Conservation (phyloP, 2,113 vertebrate species). For the Herpailurus yagouaroundi region DNA sequence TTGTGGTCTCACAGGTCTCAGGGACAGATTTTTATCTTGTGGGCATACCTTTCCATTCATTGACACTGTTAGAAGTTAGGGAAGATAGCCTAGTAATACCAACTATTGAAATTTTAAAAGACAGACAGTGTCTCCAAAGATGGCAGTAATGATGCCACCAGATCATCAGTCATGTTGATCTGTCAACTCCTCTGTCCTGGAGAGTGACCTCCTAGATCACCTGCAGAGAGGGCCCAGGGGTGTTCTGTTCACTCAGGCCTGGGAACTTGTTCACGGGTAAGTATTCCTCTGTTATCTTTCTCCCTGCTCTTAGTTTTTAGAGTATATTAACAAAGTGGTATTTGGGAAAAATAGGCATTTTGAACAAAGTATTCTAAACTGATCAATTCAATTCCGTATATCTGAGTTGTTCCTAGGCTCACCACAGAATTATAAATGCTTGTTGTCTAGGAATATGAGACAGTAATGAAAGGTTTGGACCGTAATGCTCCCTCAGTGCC, state of each 20-base stretch:
- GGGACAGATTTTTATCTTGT: not conserved
- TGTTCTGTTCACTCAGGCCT: not conserved
- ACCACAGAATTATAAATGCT: slow-evolving; percentile 41
- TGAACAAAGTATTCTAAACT: slow-evolving; percentile 27
- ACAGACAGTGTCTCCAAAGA: not conserved
- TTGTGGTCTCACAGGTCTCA: not conserved
- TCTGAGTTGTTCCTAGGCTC: slow-evolving; percentile 20
- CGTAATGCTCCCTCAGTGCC: slow-evolving; percentile 98
- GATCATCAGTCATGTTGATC: not conserved
- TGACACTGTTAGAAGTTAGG: slow-evolving; percentile 36
- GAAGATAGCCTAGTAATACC: slow-evolving; percentile 23
- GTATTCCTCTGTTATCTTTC: not conserved
- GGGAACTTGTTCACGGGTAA: not conserved
- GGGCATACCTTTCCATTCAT: slow-evolving; percentile 12
- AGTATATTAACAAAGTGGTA: slow-evolving; percentile 47
- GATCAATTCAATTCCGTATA: not conserved
- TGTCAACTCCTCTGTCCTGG: not conserved
- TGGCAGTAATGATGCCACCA: not conserved
- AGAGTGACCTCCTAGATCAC: slow-evolving; percentile 12
- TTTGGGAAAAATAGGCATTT: slow-evolving; percentile 32
- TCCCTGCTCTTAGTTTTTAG: slow-evolving; percentile 48
- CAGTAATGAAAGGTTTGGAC: slow-evolving; percentile 98
- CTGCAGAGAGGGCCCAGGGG: not conserved
- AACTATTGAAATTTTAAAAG: slow-evolving; percentile 58
- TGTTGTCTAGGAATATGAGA: slow-evolving; percentile 95